phyloP scores from a whole-genome alignment of 2,797 vertebrate species.

The Champsocephalus esox region DNA sequence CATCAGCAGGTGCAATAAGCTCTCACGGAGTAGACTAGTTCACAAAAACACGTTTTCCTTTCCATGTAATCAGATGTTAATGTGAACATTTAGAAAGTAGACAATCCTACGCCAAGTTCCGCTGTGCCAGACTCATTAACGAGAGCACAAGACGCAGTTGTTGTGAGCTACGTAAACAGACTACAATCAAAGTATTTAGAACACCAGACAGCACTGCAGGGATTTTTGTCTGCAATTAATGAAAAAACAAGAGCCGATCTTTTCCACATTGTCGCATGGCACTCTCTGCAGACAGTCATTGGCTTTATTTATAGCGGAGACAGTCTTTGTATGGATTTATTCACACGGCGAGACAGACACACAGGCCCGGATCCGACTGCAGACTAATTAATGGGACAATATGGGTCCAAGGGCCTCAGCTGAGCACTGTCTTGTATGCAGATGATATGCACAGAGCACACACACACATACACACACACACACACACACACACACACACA shows the following conservation, averaged over 20 bases:
- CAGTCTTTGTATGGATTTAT: conserved; percentile 68
- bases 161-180: conserved; percentile 33
- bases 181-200: conserved; percentile 43
- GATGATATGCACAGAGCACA: conserved; percentile 63
- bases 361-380: conserved; percentile 50
- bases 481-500: conserved; percentile 39
- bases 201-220: conserved; percentile 45
- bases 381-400: conserved; percentile 75
- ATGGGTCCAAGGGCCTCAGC: conserved; percentile 48
- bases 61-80: conserved; percentile 26
- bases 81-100: conserved; percentile 20
- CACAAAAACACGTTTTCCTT: conserved; percentile 26
- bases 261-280: conserved; percentile 35
- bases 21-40: conserved; percentile 14
- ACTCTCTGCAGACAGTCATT: conserved; percentile 38
- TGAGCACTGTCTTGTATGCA: conserved; percentile 67
- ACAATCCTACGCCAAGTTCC: conserved; percentile 19
- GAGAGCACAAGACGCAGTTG: conserved; percentile 21
- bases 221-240: conserved; percentile 45
- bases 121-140: conserved; percentile 54
- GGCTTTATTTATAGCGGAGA: conserved; percentile 69
- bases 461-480: conserved; percentile 23
- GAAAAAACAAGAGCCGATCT: conserved; percentile 58
- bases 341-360: conserved; percentile 59
- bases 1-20: not conserved